These are phyloP conservation scores for Campoletis sonorensis DNA, from an alignment of 1,140 invertebrate genomes.

Conservation along the genomic window DNA sequence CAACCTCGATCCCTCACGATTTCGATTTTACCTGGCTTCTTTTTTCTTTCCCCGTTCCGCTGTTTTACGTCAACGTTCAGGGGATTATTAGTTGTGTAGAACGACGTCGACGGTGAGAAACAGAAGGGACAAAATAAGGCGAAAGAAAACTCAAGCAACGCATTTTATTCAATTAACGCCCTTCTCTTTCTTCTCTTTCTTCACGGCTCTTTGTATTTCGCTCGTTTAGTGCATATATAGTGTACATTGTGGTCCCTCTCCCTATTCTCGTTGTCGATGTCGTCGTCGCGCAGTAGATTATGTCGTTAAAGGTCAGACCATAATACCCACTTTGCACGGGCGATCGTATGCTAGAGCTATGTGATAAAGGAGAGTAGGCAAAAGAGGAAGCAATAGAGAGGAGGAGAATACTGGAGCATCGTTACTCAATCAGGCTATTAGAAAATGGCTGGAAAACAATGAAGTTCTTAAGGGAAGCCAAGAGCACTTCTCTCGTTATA, in stretches of 20 bases:
- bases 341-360: slow-evolving; percentile 19
- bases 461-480: slow-evolving; percentile 11
- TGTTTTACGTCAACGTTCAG: slow-evolving; percentile 15
- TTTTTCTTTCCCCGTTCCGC: not conserved
- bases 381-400: not conserved
- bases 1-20: not conserved
- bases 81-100: slow-evolving; percentile 26
- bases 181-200: slow-evolving; percentile 8
- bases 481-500: not conserved
- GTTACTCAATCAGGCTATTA: slow-evolving; percentile 43
- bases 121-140: slow-evolving; percentile 17
- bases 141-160: slow-evolving; percentile 37
- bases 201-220: slow-evolving; percentile 10
- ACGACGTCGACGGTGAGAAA: not conserved
- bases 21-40: slow-evolving; percentile 30
- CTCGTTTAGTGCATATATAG: not conserved
- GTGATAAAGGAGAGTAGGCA: slow-evolving; percentile 28
- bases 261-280: not conserved
- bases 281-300: slow-evolving; percentile 43
- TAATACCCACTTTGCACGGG: slow-evolving; percentile 44
- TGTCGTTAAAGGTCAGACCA: slow-evolving; percentile 47
- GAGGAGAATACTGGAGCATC: not conserved
- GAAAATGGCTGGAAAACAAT: slow-evolving; percentile 40
- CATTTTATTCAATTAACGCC: slow-evolving; percentile 43
- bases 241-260: not conserved